Evolutionary conservation across 2,888 invertebrate genomes (phyloP).

Genomic region (Erannis defoliaria): DNA sequence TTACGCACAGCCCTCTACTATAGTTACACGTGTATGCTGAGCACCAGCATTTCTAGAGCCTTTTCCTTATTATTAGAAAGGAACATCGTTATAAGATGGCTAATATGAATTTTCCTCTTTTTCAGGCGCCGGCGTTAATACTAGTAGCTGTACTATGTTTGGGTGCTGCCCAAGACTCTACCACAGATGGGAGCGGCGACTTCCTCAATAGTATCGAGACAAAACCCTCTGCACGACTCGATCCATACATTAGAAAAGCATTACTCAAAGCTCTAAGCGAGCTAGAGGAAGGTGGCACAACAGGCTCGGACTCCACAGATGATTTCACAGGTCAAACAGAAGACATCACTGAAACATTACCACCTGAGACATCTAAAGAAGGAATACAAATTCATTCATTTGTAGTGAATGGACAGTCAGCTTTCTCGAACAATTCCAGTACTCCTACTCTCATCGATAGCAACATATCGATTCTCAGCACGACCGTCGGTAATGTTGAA

Average conservation of each 20-base stretch:
- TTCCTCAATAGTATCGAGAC: constrained; percentile 76
- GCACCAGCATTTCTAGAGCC: neutral
- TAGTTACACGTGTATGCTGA: too few species aligned
- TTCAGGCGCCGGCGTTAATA: constrained; percentile 69
- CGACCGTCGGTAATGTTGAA: constrained; percentile 81
- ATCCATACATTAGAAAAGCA: constrained; percentile 91
- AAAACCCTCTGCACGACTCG: constrained; percentile 88
- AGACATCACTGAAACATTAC: constrained; percentile 65
- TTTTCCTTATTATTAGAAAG: neutral
- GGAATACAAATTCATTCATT: constrained; percentile 87
- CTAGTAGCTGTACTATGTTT: constrained; percentile 62
- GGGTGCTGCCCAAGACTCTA: constrained; percentile 65
- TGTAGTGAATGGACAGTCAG: constrained; percentile 79
- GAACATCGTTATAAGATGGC: neutral
- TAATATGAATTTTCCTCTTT: constrained; percentile 36
- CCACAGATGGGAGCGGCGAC: constrained; percentile 65
- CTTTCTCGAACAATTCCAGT: constrained; percentile 67
- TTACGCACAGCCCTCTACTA: too few species aligned
- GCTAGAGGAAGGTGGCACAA: constrained; percentile 88
- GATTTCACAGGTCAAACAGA: constrained; percentile 71
- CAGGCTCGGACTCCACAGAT: constrained; percentile 65
- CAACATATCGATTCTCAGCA: constrained; percentile 76
- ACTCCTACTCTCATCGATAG: constrained; percentile 70
- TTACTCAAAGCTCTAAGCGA: constrained; percentile 92
- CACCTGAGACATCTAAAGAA: constrained; percentile 57